Percentiles rank a stretch among this genome's conserved stretches.
These are phyloP conservation scores for Callimorpha dominula DNA, from an alignment of 2,888 invertebrate genomes.

Conservation along the genomic window DNA sequence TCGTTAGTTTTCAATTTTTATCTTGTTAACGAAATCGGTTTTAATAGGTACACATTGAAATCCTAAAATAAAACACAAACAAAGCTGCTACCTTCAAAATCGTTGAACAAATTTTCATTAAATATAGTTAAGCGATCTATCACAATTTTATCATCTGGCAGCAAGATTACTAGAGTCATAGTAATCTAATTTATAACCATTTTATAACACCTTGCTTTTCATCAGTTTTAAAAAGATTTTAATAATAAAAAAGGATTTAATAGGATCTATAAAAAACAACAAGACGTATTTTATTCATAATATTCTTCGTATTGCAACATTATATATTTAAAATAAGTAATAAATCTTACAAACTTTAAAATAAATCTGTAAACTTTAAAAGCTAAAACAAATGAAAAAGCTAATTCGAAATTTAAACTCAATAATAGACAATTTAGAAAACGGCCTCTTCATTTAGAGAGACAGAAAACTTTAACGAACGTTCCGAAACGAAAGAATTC, in stretches of 20 bases:
- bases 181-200: too few relatives aligned
- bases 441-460: background rate
- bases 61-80: too few relatives aligned
- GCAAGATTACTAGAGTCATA: too few relatives aligned
- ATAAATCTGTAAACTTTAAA: constrained; percentile 2
- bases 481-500: constrained; percentile 27
- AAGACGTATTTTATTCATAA: too few relatives aligned
- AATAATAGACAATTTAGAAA: constrained; percentile 4
- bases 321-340: background rate
- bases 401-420: constrained; percentile 15
- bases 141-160: too few relatives aligned
- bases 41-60: too few relatives aligned
- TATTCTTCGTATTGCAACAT: background rate
- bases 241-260: background rate
- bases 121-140: too few relatives aligned
- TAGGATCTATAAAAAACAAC: background rate
- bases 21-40: too few relatives aligned
- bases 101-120: too few relatives aligned
- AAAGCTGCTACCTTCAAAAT: too few relatives aligned
- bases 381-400: background rate
- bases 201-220: constrained; percentile 13
- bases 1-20: too few relatives aligned
- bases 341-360: background rate
- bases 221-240: background rate
- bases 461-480: constrained; percentile 12